A percentile compares a stretch with the other conserved stretches of the same genome.
These are phyloP conservation scores for Saccopteryx bilineata DNA, from an alignment of 2,113 vertebrate species.

Conservation along the genomic window DNA sequence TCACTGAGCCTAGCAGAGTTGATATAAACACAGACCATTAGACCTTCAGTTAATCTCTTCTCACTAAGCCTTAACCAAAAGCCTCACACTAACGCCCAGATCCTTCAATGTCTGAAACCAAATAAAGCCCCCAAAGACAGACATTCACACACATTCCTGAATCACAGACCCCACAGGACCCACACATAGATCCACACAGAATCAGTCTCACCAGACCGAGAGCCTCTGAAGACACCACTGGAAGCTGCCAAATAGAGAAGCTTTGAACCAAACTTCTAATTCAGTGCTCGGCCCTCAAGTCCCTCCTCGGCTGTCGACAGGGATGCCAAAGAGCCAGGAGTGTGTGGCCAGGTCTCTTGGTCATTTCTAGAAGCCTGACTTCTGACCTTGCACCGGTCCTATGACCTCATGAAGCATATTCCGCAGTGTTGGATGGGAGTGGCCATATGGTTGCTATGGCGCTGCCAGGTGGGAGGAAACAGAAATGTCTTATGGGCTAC, in stretches of 20 bases:
- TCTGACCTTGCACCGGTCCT: background rate
- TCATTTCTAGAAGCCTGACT: background rate
- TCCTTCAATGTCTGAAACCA: background rate
- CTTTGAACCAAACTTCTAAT: background rate
- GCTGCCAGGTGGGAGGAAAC: background rate
- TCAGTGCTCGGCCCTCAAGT: no score
- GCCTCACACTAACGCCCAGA: background rate
- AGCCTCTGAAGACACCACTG: background rate
- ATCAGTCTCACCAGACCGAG: background rate
- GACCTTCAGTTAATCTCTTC: background rate
- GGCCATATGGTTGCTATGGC: background rate
- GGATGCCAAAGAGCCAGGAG: no score
- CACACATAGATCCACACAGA: background rate
- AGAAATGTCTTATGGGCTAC: background rate
- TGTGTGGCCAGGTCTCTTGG: no score
- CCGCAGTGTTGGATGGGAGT: background rate
- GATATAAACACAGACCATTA: background rate
- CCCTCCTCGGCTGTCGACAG: background rate
- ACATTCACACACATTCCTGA: background rate
- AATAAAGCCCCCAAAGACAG: background rate
- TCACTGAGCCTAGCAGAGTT: background rate
- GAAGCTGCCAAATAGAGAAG: background rate
- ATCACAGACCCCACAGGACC: background rate
- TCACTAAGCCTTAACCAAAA: background rate
- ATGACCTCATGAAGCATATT: background rate